Evolutionary conservation across 2,888 invertebrate species (phyloP).

Genomic region (Aproaerema taeniolella): DNA sequence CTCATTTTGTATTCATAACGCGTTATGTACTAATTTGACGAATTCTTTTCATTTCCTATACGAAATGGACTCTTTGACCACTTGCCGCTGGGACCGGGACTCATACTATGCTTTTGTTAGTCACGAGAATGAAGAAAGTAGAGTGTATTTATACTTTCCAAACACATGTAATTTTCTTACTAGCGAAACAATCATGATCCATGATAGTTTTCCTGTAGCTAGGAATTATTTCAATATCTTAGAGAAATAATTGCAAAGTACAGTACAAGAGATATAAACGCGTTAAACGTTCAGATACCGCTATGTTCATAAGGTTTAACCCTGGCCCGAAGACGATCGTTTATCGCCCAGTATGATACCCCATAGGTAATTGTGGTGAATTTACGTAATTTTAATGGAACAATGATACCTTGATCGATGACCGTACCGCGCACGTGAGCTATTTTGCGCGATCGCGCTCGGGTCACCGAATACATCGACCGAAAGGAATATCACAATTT

Average conservation of each 20-base stretch:
- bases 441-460: constrained; percentile 24
- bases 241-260: too few species aligned
- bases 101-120: constrained; percentile 32
- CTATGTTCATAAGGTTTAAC: constrained; percentile 23
- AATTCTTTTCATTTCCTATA: constrained; percentile 62
- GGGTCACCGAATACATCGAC: too few species aligned
- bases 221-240: too few species aligned
- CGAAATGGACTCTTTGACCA: constrained; percentile 60
- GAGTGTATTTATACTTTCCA: background rate
- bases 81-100: constrained; percentile 42
- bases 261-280: too few species aligned
- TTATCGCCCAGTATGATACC: constrained; percentile 27
- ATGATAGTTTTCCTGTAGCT: too few species aligned
- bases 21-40: constrained; percentile 74
- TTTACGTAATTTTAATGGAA: constrained; percentile 40
- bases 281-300: background rate
- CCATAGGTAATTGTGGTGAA: constrained; percentile 34
- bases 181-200: too few species aligned
- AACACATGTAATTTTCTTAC: too few species aligned
- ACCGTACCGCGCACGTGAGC: constrained; percentile 32
- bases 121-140: background rate
- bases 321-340: constrained; percentile 31
- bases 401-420: constrained; percentile 40
- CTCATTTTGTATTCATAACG: constrained; percentile 72
- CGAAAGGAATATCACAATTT: too few species aligned